Base-by-base conservation (phyloP, 92 coral and sea anemone genomes). In the Blastomussa wellsi region DNA sequence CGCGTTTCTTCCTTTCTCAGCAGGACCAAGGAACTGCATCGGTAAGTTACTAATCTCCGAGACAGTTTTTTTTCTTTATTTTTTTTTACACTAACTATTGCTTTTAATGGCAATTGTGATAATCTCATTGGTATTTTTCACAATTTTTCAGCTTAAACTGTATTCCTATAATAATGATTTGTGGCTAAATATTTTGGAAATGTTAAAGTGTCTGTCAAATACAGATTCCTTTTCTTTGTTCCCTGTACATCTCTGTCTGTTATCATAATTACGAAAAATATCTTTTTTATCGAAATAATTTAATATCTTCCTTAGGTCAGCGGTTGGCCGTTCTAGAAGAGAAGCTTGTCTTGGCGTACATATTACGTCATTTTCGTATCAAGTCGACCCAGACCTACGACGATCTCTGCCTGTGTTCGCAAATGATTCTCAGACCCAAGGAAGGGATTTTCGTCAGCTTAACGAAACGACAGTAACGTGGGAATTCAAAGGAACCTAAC, bases 1-100 rank as follows among this genome's bases (percentile, higher is more conserved):
- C 77, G 92, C 98, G 5, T 95, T 59, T 79, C 81, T 95, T 44
- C 98, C 98, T 7, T 95, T 95, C 84, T 94, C 98, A 2, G 98
- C 94, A 2, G 98, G 98, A 38, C 95, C 95, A 8, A 85, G 98
- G 79, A 95, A 95, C 90, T 95, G 98, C 59, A 92, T 95, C 36
- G 98, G 98, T 82, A 12, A 41, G 26, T 62, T 62, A 24, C 1
- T 14, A 8, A 44, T 44, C 11, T 44, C 49, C 7, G 49, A 44
- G 44, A 3, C 44, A n/a, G n/a, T n/a, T n/a, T n/a, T n/a, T n/a
- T n/a, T n/a, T n/a, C n/a, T n/a, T n/a, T n/a, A n/a, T n/a, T n/a
- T n/a, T n/a, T n/a, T n/a, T n/a, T n/a, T n/a, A n/a, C n/a, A n/a
- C n/a, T n/a, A n/a, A n/a, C n/a, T n/a, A n/a, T n/a, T n/a, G n/a